phyloP scores from a whole-genome alignment of 2,888 invertebrate genomes.

The Rugalucina vietnamica region DNA sequence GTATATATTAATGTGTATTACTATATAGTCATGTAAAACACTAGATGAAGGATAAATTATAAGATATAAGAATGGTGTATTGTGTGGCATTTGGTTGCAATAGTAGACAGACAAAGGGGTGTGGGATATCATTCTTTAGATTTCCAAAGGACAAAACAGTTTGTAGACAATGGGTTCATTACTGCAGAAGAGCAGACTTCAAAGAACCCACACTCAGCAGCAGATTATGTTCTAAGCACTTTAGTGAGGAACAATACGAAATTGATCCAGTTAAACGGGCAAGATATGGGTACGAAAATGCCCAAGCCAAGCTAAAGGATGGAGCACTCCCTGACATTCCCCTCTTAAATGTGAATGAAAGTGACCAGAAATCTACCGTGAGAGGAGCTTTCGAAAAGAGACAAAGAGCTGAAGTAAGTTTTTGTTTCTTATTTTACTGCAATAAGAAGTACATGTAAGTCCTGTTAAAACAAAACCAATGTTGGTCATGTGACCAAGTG shows the following conservation, averaged over 20 bases:
- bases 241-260: not conserved
- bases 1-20: too few relatives aligned
- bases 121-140: not conserved
- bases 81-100: not conserved
- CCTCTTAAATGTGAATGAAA: not conserved
- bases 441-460: too few relatives aligned
- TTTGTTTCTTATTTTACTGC: too few relatives aligned
- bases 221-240: not conserved
- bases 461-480: too few relatives aligned
- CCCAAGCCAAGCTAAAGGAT: not conserved
- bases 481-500: too few relatives aligned
- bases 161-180: not conserved
- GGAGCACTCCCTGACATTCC: not conserved
- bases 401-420: not conserved
- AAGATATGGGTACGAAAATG: not conserved
- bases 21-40: too few relatives aligned
- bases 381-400: not conserved
- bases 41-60: too few relatives aligned
- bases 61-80: not conserved
- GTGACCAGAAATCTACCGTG: not conserved
- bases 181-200: constrained; percentile 1
- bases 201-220: not conserved
- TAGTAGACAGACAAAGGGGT: not conserved
- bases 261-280: not conserved
- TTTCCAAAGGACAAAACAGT: not conserved